A percentile compares a stretch with the other conserved stretches of the same genome.
Evolutionary conservation across 2,797 vertebrate genomes (phyloP).

Genomic region (Clarias pachynema): DNA sequence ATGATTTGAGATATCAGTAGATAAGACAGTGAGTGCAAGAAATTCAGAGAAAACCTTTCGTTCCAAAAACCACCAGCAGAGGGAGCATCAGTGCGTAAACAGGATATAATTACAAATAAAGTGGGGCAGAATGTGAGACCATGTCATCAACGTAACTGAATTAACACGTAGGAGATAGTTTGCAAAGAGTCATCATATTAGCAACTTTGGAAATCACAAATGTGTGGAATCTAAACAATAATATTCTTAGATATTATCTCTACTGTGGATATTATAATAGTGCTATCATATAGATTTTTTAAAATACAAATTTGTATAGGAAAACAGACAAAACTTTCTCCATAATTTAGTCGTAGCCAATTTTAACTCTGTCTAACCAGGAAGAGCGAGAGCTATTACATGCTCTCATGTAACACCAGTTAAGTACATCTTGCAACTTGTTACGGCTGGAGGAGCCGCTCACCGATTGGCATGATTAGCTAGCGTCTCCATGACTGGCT

Average conservation of each 20-base stretch:
- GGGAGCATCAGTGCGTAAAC: constrained; percentile 8
- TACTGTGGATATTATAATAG: too few relatives aligned
- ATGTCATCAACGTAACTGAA: neutral
- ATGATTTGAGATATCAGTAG: constrained; percentile 72
- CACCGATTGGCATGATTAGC: too few relatives aligned
- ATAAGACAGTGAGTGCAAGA: constrained; percentile 59
- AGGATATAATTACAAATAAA: neutral
- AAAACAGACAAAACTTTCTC: too few relatives aligned
- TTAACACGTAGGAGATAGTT: neutral
- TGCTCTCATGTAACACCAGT: too few relatives aligned
- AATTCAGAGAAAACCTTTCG: constrained; percentile 47
- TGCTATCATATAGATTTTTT: too few relatives aligned
- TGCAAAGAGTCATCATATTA: neutral
- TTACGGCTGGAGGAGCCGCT: too few relatives aligned
- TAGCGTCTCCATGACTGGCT: too few relatives aligned
- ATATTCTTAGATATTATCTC: neutral
- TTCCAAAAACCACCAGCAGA: constrained; percentile 45
- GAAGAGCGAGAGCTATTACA: too few relatives aligned
- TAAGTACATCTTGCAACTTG: too few relatives aligned
- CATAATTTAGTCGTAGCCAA: too few relatives aligned
- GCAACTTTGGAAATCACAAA: neutral
- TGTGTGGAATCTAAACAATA: neutral
- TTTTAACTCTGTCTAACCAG: too few relatives aligned
- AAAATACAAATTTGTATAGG: too few relatives aligned
- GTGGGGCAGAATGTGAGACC: neutral